Evolutionary conservation across 2,113 vertebrate species (phyloP).

Genomic region (Cavia porcellus): DNA sequence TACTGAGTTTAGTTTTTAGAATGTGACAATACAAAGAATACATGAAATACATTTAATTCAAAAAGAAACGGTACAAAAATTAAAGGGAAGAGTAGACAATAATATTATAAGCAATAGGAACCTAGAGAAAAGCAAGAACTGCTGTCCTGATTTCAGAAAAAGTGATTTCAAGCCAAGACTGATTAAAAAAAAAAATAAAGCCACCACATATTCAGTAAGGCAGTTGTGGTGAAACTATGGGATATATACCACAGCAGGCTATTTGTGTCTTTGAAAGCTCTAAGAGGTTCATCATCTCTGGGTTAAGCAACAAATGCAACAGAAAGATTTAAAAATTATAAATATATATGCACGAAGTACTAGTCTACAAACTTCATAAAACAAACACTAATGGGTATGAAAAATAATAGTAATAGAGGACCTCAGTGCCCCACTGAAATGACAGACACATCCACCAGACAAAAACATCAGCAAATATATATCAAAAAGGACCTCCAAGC

Average conservation of each 20-base stretch:
- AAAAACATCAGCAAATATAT: not conserved
- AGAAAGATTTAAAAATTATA: not conserved
- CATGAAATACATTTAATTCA: not conserved
- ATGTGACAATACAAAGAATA: not conserved
- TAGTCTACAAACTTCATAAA: not conserved
- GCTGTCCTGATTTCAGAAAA: not conserved
- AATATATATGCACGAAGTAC: not conserved
- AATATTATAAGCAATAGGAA: not conserved
- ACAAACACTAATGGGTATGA: not conserved
- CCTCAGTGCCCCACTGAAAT: not conserved
- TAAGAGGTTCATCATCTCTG: not conserved
- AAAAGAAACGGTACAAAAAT: not conserved
- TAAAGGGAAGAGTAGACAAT: not conserved
- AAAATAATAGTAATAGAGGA: not conserved
- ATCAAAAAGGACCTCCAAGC: not conserved
- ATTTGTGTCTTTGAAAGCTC: not conserved
- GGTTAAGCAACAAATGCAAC: not conserved
- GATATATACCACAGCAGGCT: not conserved
- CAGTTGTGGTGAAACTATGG: not conserved
- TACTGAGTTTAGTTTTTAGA: not conserved
- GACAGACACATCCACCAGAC: not conserved
- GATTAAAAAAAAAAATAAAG: not conserved
- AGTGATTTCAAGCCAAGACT: not conserved
- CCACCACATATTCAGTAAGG: not conserved
- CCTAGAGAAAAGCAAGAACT: not conserved